These are phyloP conservation scores for Griposia aprilina DNA, from an alignment of 2,888 invertebrate species.

Conservation along the genomic window DNA sequence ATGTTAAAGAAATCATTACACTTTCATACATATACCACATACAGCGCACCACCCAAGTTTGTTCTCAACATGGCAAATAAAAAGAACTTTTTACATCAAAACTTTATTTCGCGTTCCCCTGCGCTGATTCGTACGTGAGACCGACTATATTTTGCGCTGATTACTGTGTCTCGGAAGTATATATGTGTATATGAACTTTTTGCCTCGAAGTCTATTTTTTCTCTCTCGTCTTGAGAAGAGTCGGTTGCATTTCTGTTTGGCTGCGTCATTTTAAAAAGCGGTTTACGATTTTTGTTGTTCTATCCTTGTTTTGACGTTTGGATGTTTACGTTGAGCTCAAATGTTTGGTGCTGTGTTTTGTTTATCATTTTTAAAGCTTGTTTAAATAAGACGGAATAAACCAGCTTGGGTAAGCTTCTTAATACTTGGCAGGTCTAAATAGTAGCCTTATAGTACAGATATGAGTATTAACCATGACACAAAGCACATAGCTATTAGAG, in stretches of 20 bases:
- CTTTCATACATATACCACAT: constrained; percentile 68
- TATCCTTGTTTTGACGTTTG: constrained; percentile 44
- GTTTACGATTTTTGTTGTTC: constrained; percentile 54
- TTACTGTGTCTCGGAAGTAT: constrained; percentile 79
- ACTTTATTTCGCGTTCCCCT: constrained; percentile 85
- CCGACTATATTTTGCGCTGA: constrained; percentile 85
- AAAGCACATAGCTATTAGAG: background rate
- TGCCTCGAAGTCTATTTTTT: constrained; percentile 48
- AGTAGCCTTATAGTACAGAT: background rate
- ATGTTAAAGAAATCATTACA: constrained; percentile 68
- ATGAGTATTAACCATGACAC: background rate
- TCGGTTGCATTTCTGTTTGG: constrained; percentile 64
- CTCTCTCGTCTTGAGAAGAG: constrained; percentile 43
- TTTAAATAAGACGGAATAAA: background rate
- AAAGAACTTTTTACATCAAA: constrained; percentile 91
- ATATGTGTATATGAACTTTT: constrained; percentile 67
- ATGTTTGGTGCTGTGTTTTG: constrained; percentile 10
- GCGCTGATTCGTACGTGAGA: constrained; percentile 88
- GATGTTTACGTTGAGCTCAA: constrained; percentile 36
- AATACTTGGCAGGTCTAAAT: background rate
- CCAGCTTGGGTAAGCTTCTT: background rate
- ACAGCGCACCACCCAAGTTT: constrained; percentile 72
- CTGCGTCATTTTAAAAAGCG: constrained; percentile 61
- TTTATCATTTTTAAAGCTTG: constrained; percentile 22
- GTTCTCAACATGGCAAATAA: constrained; percentile 84